A percentile compares a stretch with the other conserved stretches of the same genome.
Evolutionary conservation across 1,140 invertebrate genomes (phyloP).

Genomic region (Pseudomyrmex concolor): DNA sequence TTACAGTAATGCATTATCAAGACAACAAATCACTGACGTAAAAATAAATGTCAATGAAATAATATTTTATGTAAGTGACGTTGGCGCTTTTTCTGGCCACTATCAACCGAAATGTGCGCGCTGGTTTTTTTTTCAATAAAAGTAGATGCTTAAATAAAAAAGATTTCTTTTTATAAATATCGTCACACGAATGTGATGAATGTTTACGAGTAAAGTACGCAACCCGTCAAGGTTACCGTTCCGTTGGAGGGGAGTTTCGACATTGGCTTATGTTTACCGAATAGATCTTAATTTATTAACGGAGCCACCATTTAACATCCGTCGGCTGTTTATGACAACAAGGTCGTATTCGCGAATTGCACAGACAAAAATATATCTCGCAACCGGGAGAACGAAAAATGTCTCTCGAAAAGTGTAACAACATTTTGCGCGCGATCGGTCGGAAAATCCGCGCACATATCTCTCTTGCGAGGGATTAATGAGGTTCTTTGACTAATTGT

Average conservation of each 20-base stretch:
- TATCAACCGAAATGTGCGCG: too few species aligned
- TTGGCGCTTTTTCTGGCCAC: too few species aligned
- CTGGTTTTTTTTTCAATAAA: neutral
- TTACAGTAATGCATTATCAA: too few species aligned
- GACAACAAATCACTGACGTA: too few species aligned
- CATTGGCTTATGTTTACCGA: constrained; percentile 1
- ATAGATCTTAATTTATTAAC: constrained; percentile 41
- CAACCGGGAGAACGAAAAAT: neutral
- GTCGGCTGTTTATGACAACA: neutral
- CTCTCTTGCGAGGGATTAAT: too few species aligned
- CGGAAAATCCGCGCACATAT: neutral
- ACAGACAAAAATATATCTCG: neutral
- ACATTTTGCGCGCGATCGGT: constrained; percentile 4
- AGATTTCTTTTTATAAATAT: neutral
- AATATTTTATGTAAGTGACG: too few species aligned
- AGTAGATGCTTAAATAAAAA: neutral
- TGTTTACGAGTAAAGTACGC: neutral
- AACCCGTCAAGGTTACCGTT: neutral
- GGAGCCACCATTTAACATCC: constrained; percentile 15
- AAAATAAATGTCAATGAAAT: too few species aligned
- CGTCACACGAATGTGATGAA: neutral
- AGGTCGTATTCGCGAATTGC: constrained; percentile 18
- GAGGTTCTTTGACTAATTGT: neutral
- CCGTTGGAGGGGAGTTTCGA: constrained; percentile 22
- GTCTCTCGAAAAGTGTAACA: neutral